phyloP scores from a whole-genome alignment of 2,113 vertebrate genomes.

The Gymnobelideus leadbeateri region DNA sequence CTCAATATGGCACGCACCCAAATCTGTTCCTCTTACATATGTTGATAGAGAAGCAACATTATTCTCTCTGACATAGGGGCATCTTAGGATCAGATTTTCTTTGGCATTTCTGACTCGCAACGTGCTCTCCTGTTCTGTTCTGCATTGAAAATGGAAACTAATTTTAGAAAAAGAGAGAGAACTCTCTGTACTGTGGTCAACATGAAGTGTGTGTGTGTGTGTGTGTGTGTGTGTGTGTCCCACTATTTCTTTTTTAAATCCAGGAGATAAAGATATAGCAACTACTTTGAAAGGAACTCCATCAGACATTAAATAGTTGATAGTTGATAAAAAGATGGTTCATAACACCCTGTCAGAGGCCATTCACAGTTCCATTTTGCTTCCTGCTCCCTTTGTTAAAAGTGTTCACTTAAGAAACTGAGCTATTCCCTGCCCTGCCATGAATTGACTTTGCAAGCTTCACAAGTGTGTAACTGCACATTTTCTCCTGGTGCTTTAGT shows the following conservation, averaged over 20 bases:
- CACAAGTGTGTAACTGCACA: neutral
- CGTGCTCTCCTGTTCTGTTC: neutral
- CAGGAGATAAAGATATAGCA: neutral
- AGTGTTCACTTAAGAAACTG: rapidly evolving
- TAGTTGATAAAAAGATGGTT: conserved; percentile 2
- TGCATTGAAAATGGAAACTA: neutral
- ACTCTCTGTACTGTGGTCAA: neutral
- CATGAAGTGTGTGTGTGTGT: rapidly evolving
- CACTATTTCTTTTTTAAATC: neutral
- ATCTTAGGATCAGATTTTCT: neutral
- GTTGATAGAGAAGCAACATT: neutral
- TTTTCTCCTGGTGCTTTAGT: conserved; percentile 11
- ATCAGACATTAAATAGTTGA: neutral
- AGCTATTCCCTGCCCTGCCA: neutral
- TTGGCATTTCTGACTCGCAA: neutral
- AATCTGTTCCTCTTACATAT: neutral
- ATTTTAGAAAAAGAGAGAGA: conserved; percentile 44
- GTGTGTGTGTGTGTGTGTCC: neutral
- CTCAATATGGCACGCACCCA: neutral
- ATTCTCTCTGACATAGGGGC: neutral
- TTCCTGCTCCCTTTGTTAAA: neutral
- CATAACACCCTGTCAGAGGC: neutral
- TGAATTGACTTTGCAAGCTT: conserved; percentile 21
- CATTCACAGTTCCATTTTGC: neutral
- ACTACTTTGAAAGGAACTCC: rapidly evolving